Conservation (phyloP, 1,140 invertebrate genomes). For the Choristoneura fumiferana region DNA sequence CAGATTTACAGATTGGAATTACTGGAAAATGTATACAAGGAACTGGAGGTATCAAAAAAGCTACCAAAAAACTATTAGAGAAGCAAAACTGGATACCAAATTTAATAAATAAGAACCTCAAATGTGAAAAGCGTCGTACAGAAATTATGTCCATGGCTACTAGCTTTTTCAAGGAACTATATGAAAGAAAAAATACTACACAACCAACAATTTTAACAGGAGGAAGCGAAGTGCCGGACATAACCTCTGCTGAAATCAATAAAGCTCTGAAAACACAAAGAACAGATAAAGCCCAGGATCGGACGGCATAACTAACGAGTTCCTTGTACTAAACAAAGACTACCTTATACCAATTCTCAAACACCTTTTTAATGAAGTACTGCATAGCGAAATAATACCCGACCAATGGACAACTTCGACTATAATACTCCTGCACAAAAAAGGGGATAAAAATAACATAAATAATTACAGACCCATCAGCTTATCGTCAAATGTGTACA, state of each 20-base stretch:
- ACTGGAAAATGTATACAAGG: conserved; percentile 27
- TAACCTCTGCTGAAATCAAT: neutral
- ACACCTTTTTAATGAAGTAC: neutral
- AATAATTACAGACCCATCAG: conserved; percentile 1
- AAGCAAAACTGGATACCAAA: conserved; percentile 33
- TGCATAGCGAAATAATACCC: neutral
- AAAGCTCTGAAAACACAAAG: conserved; percentile 1
- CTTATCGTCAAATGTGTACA: neutral
- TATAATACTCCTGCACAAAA: conserved; percentile 6
- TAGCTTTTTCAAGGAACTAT: neutral
- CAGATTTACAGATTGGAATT: conserved; percentile 22
- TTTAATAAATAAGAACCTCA: conserved; percentile 16
- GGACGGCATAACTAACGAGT: conserved; percentile 28
- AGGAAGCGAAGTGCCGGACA: neutral
- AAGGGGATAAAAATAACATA: conserved; percentile 6
- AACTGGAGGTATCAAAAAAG: conserved; percentile 32
- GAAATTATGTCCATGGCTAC: neutral
- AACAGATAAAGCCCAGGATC: conserved; percentile 27
- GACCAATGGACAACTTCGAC: neutral
- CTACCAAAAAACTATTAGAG: conserved; percentile 28
- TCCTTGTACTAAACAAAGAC: neutral
- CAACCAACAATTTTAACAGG: neutral
- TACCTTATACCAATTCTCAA: neutral
- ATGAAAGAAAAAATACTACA: neutral
- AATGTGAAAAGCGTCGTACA: neutral